phyloP scores from a whole-genome alignment of 2,797 vertebrate species.

The Eremophila alpestris region DNA sequence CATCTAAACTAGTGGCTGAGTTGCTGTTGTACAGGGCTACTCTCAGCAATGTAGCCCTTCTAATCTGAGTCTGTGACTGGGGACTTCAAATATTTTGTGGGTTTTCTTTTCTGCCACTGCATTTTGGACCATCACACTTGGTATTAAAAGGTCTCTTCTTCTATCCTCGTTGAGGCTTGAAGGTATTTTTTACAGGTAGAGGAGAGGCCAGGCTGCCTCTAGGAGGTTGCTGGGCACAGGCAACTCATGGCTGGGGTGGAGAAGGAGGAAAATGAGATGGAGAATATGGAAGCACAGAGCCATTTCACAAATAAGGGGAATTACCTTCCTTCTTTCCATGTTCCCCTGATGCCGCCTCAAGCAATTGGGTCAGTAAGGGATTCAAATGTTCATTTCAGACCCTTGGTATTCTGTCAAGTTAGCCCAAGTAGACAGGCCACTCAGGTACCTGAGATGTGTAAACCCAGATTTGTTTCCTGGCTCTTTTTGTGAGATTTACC shows the following conservation, averaged over 20 bases:
- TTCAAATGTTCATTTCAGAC: background rate
- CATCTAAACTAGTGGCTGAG: background rate
- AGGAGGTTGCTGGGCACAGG: background rate
- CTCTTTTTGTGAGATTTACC: background rate
- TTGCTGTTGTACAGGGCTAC: background rate
- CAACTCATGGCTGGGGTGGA: rapidly evolving
- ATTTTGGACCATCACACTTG: background rate
- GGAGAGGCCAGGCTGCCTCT: background rate
- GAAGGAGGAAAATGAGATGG: background rate
- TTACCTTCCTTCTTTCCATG: background rate
- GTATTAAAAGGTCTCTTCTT: background rate
- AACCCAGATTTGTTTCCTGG: background rate
- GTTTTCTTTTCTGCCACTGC: background rate
- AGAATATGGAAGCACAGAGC: background rate
- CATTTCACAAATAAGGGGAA: background rate
- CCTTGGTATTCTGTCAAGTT: background rate
- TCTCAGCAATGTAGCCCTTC: background rate
- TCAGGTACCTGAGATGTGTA: background rate
- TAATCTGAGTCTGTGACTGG: background rate
- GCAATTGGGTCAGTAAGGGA: rapidly evolving
- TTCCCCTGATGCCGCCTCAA: background rate
- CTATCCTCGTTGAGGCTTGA: background rate
- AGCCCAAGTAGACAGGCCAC: background rate
- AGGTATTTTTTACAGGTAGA: background rate
- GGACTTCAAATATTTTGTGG: background rate